Evolutionary conservation across 2,797 vertebrate species (phyloP).

Genomic region (Merluccius polli): DNA sequence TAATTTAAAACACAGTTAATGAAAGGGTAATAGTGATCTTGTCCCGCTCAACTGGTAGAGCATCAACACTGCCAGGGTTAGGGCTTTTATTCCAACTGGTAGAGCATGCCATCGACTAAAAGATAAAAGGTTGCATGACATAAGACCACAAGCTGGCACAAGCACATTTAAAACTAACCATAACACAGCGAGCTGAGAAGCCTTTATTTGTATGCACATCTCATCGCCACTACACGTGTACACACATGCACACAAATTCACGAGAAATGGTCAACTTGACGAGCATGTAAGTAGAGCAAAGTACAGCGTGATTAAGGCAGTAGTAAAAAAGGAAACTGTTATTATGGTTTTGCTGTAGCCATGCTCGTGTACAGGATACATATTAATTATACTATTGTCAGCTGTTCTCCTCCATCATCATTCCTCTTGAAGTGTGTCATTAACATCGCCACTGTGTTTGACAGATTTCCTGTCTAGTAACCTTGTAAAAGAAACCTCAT

Average conservation of each 20-base stretch:
- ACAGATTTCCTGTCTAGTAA: background rate
- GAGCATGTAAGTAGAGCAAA: background rate
- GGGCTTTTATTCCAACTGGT: background rate
- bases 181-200: background rate
- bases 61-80: background rate
- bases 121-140: no score
- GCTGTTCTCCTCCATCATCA: background rate
- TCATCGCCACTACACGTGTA: background rate
- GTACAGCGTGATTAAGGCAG: background rate
- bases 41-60: background rate
- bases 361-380: background rate
- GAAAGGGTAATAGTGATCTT: background rate
- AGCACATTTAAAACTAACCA: background rate
- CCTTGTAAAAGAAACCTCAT: background rate
- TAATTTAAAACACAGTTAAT: background rate
- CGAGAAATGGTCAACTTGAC: constrained; percentile 11
- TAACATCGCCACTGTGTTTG: background rate
- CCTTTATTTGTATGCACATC: background rate
- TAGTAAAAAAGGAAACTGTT: background rate
- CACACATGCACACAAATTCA: background rate
- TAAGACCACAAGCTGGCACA: no score
- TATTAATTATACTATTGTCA: background rate
- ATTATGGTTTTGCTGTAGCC: background rate
- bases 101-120: no score
- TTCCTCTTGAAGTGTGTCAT: background rate